These are phyloP conservation scores for Chiloscyllium punctatum DNA, from an alignment of 2,797 vertebrate species.

Conservation along the genomic window DNA sequence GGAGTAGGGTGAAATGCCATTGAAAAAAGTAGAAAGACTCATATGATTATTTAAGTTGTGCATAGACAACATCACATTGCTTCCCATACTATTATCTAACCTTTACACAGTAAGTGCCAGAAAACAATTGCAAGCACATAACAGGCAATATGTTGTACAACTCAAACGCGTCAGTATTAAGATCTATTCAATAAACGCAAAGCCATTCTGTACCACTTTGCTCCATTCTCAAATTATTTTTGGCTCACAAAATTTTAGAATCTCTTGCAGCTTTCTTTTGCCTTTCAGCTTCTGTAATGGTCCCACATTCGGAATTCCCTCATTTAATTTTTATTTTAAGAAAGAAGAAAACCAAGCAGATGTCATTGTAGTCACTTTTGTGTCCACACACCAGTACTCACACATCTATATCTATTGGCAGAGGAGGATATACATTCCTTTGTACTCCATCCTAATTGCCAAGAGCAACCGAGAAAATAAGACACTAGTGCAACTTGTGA, in stretches of 20 bases:
- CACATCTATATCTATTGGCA: background rate
- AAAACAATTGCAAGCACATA: background rate
- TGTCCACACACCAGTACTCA: background rate
- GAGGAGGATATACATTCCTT: background rate
- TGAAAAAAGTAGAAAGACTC: no score
- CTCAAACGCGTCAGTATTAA: background rate
- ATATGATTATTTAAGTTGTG: background rate
- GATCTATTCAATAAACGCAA: background rate
- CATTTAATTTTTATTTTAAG: background rate
- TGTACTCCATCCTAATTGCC: background rate
- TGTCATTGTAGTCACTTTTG: background rate
- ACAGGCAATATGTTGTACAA: background rate
- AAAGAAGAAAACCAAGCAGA: background rate
- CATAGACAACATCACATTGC: background rate
- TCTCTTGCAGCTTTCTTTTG: background rate
- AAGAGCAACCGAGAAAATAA: background rate
- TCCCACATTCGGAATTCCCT: background rate
- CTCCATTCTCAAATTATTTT: background rate
- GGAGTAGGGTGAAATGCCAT: background rate
- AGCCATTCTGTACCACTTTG: background rate
- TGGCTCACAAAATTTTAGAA: background rate
- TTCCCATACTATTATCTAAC: background rate
- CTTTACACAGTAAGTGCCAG: background rate
- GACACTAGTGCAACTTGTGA: background rate
- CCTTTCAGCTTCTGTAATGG: background rate